These are phyloP conservation scores for Chrysina gloriosa DNA, from an alignment of 2,888 invertebrate species.

Conservation along the genomic window DNA sequence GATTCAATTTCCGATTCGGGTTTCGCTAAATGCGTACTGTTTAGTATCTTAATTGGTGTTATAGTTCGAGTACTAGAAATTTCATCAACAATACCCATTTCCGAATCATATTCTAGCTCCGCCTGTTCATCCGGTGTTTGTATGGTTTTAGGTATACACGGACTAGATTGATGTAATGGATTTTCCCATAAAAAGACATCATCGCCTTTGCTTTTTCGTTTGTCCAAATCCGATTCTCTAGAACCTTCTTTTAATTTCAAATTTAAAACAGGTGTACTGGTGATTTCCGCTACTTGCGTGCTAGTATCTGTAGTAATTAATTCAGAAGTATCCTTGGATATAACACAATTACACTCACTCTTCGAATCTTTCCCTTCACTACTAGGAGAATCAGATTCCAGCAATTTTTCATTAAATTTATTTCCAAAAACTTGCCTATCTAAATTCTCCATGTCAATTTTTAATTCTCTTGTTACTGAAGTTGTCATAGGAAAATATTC, in stretches of 20 bases:
- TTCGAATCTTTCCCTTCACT: conserved; percentile 44
- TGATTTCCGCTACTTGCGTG: conserved; percentile 41
- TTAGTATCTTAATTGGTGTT: conserved; percentile 74
- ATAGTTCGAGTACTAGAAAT: conserved; percentile 75
- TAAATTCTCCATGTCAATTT: conserved; percentile 84
- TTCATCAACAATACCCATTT: conserved; percentile 72
- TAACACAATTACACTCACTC: conserved; percentile 40
- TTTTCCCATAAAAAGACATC: conserved; percentile 84
- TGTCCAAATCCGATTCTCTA: conserved; percentile 17
- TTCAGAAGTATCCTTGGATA: conserved; percentile 41
- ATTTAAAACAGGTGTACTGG: conserved; percentile 40
- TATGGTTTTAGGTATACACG: conserved; percentile 63
- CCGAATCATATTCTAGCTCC: conserved; percentile 75
- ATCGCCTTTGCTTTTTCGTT: conserved; percentile 44
- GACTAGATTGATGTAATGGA: conserved; percentile 74
- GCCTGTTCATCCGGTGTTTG: conserved; percentile 80
- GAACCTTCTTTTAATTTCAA: conserved; percentile 39
- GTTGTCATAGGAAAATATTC: conserved; percentile 90
- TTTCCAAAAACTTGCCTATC: conserved; percentile 86
- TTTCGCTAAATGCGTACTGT: conserved; percentile 52
- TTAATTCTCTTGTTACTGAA: conserved; percentile 85
- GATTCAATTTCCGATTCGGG: conserved; percentile 52
- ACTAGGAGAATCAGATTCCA: conserved; percentile 46
- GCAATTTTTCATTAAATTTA: conserved; percentile 57
- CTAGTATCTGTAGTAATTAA: conserved; percentile 40